Evolutionary conservation across 2,888 invertebrate genomes (phyloP).

Genomic region (Anodontia alba): DNA sequence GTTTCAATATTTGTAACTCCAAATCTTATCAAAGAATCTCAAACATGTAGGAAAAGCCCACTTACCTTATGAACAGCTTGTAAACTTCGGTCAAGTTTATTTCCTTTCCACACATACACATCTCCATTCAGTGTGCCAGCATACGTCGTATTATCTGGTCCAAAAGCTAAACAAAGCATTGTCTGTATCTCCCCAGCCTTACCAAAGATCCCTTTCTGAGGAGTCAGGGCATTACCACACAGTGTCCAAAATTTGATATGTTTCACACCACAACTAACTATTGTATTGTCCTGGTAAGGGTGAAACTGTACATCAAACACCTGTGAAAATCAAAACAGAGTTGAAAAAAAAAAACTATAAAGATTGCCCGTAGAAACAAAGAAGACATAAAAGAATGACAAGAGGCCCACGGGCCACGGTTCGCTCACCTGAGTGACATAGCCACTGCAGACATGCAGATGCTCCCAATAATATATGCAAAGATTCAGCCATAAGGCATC

Average conservation of each 20-base stretch:
- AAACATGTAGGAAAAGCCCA: no score
- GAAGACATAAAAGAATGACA: no score
- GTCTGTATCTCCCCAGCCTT: constrained; percentile 85
- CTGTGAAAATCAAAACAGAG: constrained; percentile 58
- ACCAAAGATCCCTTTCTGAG: constrained; percentile 84
- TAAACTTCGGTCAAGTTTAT: constrained; percentile 80
- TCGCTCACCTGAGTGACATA: no score
- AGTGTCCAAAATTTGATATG: constrained; percentile 85
- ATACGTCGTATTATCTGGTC: constrained; percentile 80
- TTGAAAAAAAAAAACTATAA: no score
- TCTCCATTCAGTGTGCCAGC: constrained; percentile 85
- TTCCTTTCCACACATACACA: constrained; percentile 84
- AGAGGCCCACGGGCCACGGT: no score
- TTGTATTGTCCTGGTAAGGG: constrained; percentile 75
- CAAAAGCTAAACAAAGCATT: constrained; percentile 83
- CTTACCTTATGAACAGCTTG: constrained; percentile 83
- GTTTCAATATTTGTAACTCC: no score
- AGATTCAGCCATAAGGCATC: no score
- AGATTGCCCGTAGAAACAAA: neutral
- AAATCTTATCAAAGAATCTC: no score
- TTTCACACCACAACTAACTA: constrained; percentile 85
- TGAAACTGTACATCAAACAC: constrained; percentile 84
- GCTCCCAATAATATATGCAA: no score
- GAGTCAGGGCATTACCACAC: constrained; percentile 84
- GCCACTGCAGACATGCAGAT: no score